Evolutionary conservation across 2,888 invertebrate species (phyloP).

Genomic region (Drosophila quinaria): DNA sequence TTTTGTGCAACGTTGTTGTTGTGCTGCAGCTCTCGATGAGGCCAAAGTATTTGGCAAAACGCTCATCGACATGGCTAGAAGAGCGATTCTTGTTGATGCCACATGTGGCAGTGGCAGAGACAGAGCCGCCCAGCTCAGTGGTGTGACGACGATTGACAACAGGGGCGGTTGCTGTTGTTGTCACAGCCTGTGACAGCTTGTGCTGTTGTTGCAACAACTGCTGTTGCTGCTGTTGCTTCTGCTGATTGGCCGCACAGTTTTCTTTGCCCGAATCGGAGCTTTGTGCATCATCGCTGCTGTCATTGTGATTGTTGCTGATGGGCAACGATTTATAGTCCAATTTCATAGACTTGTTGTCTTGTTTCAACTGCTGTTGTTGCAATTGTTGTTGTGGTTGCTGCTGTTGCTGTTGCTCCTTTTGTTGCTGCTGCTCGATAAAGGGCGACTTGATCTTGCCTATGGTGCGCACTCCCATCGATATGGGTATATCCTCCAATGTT

Average conservation of each 20-base stretch:
- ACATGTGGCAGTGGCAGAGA: conserved; percentile 2
- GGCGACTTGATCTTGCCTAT: conserved; percentile 85
- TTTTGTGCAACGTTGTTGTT: conserved; percentile 32
- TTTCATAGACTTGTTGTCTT: conserved; percentile 46
- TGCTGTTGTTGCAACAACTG: conserved; percentile 36
- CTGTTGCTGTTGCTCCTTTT: conserved; percentile 37
- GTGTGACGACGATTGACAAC: conserved; percentile 56
- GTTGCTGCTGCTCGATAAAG: conserved; percentile 83
- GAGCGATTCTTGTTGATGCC: conserved; percentile 10
- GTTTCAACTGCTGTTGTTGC: background rate
- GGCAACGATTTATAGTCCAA: conserved; percentile 48
- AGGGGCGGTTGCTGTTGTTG: background rate
- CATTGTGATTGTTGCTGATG: conserved; percentile 37
- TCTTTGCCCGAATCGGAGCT: conserved; percentile 84
- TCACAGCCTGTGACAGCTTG: conserved; percentile 17
- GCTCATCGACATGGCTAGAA: conserved; percentile 63
- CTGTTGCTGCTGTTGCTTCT: conserved; percentile 26
- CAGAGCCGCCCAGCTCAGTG: conserved; percentile 50
- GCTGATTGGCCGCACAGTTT: conserved; percentile 74
- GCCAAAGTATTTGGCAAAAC: conserved; percentile 84
- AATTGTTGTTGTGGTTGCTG: conserved; percentile 9
- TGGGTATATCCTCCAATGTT: conserved; percentile 56
- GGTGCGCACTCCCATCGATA: conserved; percentile 65
- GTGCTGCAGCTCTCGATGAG: conserved; percentile 38
- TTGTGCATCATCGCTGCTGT: conserved; percentile 58